Percentiles rank a stretch among this genome's conserved stretches.
phyloP scores from a whole-genome alignment of 2,888 invertebrate species.

The Cosmia trapezina region DNA sequence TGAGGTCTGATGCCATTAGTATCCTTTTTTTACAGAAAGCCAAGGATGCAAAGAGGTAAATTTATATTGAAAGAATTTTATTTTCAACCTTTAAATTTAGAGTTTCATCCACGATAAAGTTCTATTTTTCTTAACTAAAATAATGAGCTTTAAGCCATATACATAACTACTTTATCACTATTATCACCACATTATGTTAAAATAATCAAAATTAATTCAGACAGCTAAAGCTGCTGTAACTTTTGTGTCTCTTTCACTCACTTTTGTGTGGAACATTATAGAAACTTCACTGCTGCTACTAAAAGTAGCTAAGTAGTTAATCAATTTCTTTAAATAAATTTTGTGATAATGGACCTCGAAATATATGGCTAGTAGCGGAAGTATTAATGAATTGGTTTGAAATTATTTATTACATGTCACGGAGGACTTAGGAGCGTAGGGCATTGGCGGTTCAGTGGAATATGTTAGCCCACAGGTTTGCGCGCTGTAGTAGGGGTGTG shows the following conservation, averaged over 20 bases:
- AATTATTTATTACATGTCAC: too few relatives aligned
- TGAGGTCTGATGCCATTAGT: conserved; percentile 93
- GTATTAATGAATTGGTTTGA: too few relatives aligned
- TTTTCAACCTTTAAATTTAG: not conserved
- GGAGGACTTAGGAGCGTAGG: too few relatives aligned
- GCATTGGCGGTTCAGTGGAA: too few relatives aligned
- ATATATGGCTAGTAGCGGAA: conserved; percentile 35
- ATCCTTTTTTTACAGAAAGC: conserved; percentile 92
- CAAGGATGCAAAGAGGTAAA: conserved; percentile 88
- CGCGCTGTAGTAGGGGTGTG: too few relatives aligned
- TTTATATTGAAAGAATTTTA: not conserved
- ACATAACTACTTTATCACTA: too few relatives aligned
- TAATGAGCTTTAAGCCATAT: too few relatives aligned
- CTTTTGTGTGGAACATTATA: not conserved
- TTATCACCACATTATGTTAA: too few relatives aligned
- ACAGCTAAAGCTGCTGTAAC: too few relatives aligned
- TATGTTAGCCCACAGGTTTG: too few relatives aligned
- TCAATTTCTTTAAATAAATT: conserved; percentile 52
- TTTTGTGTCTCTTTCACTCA: not conserved
- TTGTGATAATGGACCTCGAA: conserved; percentile 41
- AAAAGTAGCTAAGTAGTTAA: conserved; percentile 27
- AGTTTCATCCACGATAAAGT: too few relatives aligned
- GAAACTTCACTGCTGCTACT: conserved; percentile 40
- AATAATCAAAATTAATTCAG: not conserved
- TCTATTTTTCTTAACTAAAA: too few relatives aligned